Evolutionary conservation across 2,888 invertebrate species (phyloP).

Genomic region (Lamproptera curius): DNA sequence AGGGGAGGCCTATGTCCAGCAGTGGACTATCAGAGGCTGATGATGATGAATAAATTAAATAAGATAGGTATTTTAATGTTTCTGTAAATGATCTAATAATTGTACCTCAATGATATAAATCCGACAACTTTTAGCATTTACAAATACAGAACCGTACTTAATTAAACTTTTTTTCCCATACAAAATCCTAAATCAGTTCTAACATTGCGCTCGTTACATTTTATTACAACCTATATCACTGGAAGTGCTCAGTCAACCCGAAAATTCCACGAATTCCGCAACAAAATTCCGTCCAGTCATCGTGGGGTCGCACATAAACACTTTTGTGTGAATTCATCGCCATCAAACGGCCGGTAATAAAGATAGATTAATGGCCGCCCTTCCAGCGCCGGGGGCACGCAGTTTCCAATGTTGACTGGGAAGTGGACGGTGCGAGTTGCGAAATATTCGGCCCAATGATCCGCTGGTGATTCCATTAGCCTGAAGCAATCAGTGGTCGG

Average conservation of each 20-base stretch:
- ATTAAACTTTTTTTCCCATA: too few species aligned
- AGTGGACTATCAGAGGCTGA: too few species aligned
- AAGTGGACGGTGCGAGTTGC: constrained; percentile 24
- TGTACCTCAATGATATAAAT: neutral
- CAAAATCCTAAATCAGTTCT: constrained; percentile 5
- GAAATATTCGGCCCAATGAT: constrained; percentile 14
- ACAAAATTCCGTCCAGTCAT: constrained; percentile 46
- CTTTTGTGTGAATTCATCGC: constrained; percentile 58
- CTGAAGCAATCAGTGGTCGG: too few species aligned
- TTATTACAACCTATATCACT: constrained; percentile 20
- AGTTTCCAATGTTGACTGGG: constrained; percentile 21
- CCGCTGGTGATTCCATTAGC: too few species aligned
- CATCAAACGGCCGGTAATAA: constrained; percentile 65
- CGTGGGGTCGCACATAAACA: constrained; percentile 47
- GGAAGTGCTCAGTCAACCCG: constrained; percentile 27
- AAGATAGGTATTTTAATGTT: too few species aligned
- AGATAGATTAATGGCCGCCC: constrained; percentile 61
- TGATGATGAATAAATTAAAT: too few species aligned
- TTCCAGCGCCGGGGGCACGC: constrained; percentile 18
- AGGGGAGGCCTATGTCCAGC: too few species aligned
- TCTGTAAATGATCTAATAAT: too few species aligned
- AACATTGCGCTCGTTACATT: constrained; percentile 20
- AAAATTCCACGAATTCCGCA: constrained; percentile 28
- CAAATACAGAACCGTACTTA: neutral
- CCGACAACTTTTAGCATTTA: neutral